Base-by-base conservation (phyloP, 2,113 vertebrate genomes). In the Hypomesus transpacificus region DNA sequence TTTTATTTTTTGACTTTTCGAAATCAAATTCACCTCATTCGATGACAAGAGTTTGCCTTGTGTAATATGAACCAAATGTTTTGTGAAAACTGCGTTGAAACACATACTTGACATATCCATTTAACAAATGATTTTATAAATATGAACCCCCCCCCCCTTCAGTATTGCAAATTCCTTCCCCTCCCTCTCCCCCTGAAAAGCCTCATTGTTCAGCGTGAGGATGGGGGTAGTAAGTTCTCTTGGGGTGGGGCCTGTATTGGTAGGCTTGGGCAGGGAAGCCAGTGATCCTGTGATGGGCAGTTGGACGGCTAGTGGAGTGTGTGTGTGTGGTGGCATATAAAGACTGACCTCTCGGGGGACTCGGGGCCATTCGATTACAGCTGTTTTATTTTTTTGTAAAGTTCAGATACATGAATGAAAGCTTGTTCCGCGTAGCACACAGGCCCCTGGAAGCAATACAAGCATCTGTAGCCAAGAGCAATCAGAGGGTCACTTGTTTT, bases 331-430 rank as follows among this genome's bases (percentile, higher is more conserved):
- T 31, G 66, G 82, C 75, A 62, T 73, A 73, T 76, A 78, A 82
- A 66, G 84, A 84, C 81, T 75, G 69, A 87, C 78, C 83, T 85
- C 88, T 91, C 87, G 87, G 89, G 87, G 87, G 85, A 76, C 66
- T 80, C 54, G 87, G 84, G 85, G 87, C 72, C 80, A 70, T 34
- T 34, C 72, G 77, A 70, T 34, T 34, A 7, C 31, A 77, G 63
- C 68, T 71, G 50, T 75, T 77, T 16, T 81, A 58, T 31, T 56
- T 74, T 65, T 76, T 79, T 73, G 57, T 20, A 64, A 28, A 75
- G 60, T 69, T 69, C 56, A 75, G 63, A 71, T 61, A 73, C 59
- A 39, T 70, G 46, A 54, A 73, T 64, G 62, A 58, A 56, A 75
- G 68, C 51, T 53, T 76, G 26, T 77, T 57, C 69, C 66, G 73